Conservation (phyloP, 1,140 invertebrate species). For the Telenomus remus region DNA sequence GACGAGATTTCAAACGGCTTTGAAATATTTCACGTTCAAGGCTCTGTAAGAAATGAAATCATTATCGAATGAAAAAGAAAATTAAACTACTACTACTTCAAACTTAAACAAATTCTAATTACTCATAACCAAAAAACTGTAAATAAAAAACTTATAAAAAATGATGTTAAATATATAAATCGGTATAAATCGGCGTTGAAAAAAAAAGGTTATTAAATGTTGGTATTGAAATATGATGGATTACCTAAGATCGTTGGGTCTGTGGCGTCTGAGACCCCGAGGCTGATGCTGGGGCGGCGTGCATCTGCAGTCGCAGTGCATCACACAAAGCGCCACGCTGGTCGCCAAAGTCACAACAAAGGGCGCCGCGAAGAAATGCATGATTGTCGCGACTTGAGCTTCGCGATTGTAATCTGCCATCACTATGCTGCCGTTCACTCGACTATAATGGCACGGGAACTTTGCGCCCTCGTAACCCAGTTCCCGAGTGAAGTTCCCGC, state of each 20-base stretch:
- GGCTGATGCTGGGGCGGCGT: conserved; percentile 75
- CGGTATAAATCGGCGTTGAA: too few species aligned
- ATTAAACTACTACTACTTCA: too few species aligned
- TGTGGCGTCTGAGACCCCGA: conserved; percentile 73
- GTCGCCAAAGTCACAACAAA: conserved; percentile 88
- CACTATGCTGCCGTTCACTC: conserved; percentile 86
- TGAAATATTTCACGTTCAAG: too few species aligned
- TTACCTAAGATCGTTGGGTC: conserved; percentile 80
- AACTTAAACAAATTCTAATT: too few species aligned
- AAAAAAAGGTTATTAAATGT: too few species aligned
- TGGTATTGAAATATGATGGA: conserved; percentile 1
- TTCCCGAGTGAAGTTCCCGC: conserved; percentile 85
- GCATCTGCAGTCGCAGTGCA: conserved; percentile 87
- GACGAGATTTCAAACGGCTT: too few species aligned
- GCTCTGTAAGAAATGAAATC: too few species aligned
- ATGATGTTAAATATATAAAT: too few species aligned
- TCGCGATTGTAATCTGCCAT: conserved; percentile 86
- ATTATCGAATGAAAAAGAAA: too few species aligned
- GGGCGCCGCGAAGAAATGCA: conserved; percentile 87
- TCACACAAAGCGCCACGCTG: conserved; percentile 86
- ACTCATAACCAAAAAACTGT: too few species aligned
- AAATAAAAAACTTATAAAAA: too few species aligned
- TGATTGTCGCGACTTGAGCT: conserved; percentile 85
- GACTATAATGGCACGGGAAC: conserved; percentile 90
- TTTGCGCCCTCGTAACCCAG: conserved; percentile 85